Evolutionary conservation across 2,797 vertebrate species (phyloP), one percentile per base, ranked within the genome.

Genomic region (Euthynnus affinis): DNA sequence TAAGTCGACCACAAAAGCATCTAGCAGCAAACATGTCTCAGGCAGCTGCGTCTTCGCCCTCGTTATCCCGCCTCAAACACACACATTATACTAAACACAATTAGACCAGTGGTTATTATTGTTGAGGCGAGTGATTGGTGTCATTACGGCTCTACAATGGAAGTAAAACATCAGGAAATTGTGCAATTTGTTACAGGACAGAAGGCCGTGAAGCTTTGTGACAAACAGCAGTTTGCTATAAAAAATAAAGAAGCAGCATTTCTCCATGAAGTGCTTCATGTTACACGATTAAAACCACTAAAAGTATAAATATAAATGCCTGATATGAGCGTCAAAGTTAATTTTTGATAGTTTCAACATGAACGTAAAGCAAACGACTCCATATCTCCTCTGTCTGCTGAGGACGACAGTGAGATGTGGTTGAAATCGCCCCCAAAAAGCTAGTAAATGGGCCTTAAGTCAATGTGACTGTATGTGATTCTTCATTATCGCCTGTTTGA

Each of bases 241-340:
- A 56, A 56, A 29, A 56, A 55, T 29, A 29, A 56, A 4, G 4
- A 29, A 9, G 8, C 10, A 4, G 1, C 10, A 40, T 60, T 7
- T 22, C 58, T 40, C 42, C 15, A 44, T 44, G 13, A 58, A 58
- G 22, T 32, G 18, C 29, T 10, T n/a, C 20, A 13, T 22, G 20
- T 60, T 61, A 56, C 49, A 44, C 37, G 20, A 46, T n/a, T 71
- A 46, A 59, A 52, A 44, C 9, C 46, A 53, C 69, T 58, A 48
- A 61, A 29, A 56, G 51, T 56, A 42, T 42, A 9, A 64, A 58
- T 74, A 37, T 37, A 37, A 37, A 37, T 8, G 5, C 18, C 15
- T 46, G 44, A 44, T n/a, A n/a, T n/a, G n/a, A n/a, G n/a, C n/a
- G n/a, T 42, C 13, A 14, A 14, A 42, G 40, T 42, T 42, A n/a